phyloP scores from a whole-genome alignment of 92 coral and sea anemone species.

The Chrysogorgia sp. region DNA sequence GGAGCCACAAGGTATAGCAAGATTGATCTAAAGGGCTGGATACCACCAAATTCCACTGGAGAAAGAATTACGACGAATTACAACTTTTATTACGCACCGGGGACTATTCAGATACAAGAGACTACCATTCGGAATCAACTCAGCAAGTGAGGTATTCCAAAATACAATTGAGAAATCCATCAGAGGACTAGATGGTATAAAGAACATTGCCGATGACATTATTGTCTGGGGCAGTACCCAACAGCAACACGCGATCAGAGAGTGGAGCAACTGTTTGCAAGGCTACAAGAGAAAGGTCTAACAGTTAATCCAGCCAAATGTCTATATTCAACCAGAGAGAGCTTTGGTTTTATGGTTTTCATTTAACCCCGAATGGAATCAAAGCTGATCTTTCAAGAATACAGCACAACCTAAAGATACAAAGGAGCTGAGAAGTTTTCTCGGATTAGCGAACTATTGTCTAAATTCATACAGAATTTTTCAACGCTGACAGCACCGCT shows the following conservation, averaged over 20 bases:
- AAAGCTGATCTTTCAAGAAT: constrained; percentile 47
- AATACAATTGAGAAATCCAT: constrained; percentile 47
- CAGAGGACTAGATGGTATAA: constrained; percentile 60
- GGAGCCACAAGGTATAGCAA: constrained; percentile 48
- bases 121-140: constrained; percentile 35
- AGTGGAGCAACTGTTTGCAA: constrained; percentile 28
- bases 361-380: constrained; percentile 10
- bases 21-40: constrained; percentile 46
- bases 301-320: constrained; percentile 25
- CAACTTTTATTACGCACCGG: constrained; percentile 44
- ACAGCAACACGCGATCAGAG: constrained; percentile 36
- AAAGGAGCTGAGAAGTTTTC: constrained; percentile 36
- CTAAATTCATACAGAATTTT: constrained; percentile 44
- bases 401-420: constrained; percentile 5
- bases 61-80: constrained; percentile 27
- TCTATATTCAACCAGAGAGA: constrained; percentile 25
- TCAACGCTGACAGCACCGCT: constrained; percentile 42
- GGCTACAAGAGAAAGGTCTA: constrained; percentile 32
- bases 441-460: constrained; percentile 47
- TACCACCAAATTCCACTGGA: constrained; percentile 51
- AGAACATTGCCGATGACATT: constrained; percentile 53
- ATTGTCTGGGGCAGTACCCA: constrained; percentile 46
- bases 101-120: constrained; percentile 47
- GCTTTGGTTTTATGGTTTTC: constrained; percentile 34
- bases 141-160: constrained; percentile 47